These are phyloP conservation scores for Cossypha dichroa DNA, from an alignment of 2,797 vertebrate species.

Conservation along the genomic window DNA sequence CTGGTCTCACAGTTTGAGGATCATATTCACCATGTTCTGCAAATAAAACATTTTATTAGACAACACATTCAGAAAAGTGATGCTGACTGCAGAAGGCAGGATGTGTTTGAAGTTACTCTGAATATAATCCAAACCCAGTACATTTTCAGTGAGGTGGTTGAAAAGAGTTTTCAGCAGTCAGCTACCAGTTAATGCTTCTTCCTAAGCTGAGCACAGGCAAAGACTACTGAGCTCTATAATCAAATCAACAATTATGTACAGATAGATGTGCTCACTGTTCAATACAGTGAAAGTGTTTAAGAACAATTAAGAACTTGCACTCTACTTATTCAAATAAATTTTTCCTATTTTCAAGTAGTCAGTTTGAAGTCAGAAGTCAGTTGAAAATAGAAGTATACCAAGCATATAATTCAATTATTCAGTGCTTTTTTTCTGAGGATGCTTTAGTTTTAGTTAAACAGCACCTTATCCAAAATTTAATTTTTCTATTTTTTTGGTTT, in stretches of 20 bases:
- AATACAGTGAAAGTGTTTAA: background rate
- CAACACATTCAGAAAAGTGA: background rate
- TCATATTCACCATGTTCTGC: conserved; percentile 96
- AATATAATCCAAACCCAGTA: background rate
- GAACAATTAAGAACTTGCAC: background rate
- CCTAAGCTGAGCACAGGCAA: background rate
- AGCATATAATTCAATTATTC: background rate
- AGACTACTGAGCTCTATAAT: background rate
- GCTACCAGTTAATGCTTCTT: background rate
- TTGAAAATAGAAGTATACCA: background rate
- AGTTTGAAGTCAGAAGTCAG: background rate
- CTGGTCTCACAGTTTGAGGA: conserved; percentile 95
- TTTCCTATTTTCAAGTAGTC: background rate
- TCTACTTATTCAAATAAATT: background rate
- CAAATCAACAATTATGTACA: background rate
- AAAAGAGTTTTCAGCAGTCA: background rate
- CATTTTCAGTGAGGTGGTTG: background rate
- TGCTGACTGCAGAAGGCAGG: background rate
- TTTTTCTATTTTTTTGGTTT: background rate
- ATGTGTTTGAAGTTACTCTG: background rate
- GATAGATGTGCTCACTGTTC: background rate
- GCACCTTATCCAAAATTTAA: background rate
- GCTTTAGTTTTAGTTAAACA: background rate
- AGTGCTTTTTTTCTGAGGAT: background rate
- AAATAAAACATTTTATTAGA: conserved; percentile 30